Evolutionary conservation across 2,113 vertebrate species (phyloP).

Genomic region (Tylochromis polylepis): DNA sequence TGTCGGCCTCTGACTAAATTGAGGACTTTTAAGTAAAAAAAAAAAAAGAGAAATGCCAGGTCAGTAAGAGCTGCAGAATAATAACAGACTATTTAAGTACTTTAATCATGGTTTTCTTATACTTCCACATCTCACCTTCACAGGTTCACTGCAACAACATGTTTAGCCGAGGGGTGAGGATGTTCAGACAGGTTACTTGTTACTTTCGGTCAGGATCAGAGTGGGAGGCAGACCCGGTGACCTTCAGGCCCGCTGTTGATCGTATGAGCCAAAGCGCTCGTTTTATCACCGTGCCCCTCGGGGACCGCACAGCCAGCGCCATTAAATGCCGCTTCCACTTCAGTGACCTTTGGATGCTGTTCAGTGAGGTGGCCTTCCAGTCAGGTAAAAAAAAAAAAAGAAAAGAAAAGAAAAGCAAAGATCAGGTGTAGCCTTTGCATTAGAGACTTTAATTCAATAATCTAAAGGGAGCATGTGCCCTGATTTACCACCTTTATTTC

Average conservation of each 20-base stretch:
- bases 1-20: background rate
- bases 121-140: background rate
- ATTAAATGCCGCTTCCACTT: conserved; percentile 95
- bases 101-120: background rate
- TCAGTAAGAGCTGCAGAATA: background rate
- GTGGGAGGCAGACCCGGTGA: conserved; percentile 82
- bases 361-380: conserved; percentile 97
- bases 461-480: background rate
- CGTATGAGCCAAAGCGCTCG: conserved; percentile 84
- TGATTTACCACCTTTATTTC: background rate
- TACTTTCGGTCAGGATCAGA: conserved; percentile 84
- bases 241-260: conserved; percentile 80
- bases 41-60: background rate
- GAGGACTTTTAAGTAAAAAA: background rate
- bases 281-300: conserved; percentile 86
- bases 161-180: conserved; percentile 88
- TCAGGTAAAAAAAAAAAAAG: conserved; percentile 76
- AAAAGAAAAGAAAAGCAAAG: background rate
- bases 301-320: conserved; percentile 87
- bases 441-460: background rate
- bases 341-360: conserved; percentile 90
- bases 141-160: conserved; percentile 98
- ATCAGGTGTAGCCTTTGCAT: background rate
- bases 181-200: conserved; percentile 89
- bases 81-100: background rate